phyloP scores from a whole-genome alignment of 1,140 invertebrate genomes.

The Dermatophagoides farinae region DNA sequence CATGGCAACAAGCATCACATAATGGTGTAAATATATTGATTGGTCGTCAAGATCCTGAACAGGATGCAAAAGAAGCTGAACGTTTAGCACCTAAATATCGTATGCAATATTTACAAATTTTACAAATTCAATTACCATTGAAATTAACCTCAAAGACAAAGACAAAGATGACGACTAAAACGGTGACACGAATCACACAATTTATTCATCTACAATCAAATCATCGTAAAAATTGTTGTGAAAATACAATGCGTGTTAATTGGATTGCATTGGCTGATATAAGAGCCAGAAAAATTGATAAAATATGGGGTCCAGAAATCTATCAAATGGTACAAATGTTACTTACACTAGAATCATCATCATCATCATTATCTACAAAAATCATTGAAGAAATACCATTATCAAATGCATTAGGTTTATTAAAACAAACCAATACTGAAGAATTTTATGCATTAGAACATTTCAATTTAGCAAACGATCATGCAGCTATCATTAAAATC shows the following conservation, averaged over 20 bases:
- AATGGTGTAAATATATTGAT: neutral
- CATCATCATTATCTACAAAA: neutral
- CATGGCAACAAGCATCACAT: constrained; percentile 7
- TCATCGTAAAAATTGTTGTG: neutral
- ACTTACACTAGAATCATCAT: neutral
- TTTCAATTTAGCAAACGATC: neutral
- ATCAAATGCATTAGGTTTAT: too few species aligned
- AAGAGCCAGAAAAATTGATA: neutral
- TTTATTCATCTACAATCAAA: neutral
- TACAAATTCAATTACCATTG: neutral
- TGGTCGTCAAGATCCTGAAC: neutral
- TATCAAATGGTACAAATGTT: neutral
- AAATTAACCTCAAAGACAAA: neutral
- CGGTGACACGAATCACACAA: neutral
- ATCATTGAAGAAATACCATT: too few species aligned
- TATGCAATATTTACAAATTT: neutral
- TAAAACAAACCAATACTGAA: too few species aligned
- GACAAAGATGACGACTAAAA: neutral
- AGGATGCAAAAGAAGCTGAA: neutral
- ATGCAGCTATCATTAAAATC: neutral
- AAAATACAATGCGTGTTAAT: neutral
- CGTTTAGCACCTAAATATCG: neutral
- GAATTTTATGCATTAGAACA: too few species aligned
- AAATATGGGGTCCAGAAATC: constrained; percentile 6
- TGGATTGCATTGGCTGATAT: neutral